Conservation (phyloP, 2,888 invertebrate genomes). For the Parascotia fuliginaria region DNA sequence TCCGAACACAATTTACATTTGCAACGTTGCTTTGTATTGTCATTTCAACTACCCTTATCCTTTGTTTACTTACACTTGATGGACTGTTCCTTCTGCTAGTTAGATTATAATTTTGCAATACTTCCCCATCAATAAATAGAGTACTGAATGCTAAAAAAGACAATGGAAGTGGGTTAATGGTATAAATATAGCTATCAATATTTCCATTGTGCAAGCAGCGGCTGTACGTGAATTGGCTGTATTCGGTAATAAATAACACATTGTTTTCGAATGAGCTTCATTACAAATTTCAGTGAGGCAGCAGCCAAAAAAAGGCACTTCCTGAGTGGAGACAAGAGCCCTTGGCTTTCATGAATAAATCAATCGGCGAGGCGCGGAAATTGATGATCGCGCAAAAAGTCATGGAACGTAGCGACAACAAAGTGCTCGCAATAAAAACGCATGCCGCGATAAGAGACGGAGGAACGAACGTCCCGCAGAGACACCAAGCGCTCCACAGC, state of each 20-base stretch:
- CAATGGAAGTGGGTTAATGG: slow-evolving; percentile 9
- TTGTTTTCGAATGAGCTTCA: slow-evolving; percentile 82
- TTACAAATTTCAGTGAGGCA: slow-evolving; percentile 80
- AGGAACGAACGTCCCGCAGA: slow-evolving; percentile 59
- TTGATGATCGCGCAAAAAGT: slow-evolving; percentile 82
- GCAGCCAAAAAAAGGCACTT: slow-evolving; percentile 78
- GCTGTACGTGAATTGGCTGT: slow-evolving; percentile 37
- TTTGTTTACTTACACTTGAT: slow-evolving; percentile 63
- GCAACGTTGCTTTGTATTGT: slow-evolving; percentile 78
- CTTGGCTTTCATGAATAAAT: slow-evolving; percentile 82
- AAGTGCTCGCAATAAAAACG: slow-evolving; percentile 81
- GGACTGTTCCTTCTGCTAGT: slow-evolving; percentile 41
- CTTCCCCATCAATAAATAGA: slow-evolving; percentile 35
- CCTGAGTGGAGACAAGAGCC: slow-evolving; percentile 77
- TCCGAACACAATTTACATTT: slow-evolving; percentile 81
- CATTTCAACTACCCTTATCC: slow-evolving; percentile 69
- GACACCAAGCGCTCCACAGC: slow-evolving; percentile 55
- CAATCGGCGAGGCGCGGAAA: slow-evolving; percentile 83
- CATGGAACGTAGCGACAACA: slow-evolving; percentile 77
- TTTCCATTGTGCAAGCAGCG: slow-evolving; percentile 18
- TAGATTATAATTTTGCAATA: slow-evolving; percentile 44
- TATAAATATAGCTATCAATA: slow-evolving; percentile 20
- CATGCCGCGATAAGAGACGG: slow-evolving; percentile 66
- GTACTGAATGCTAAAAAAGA: slow-evolving; percentile 16
- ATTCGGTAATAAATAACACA: slow-evolving; percentile 76